Base-by-base conservation (phyloP, 2,888 invertebrate genomes). In the Syritta pipiens region DNA sequence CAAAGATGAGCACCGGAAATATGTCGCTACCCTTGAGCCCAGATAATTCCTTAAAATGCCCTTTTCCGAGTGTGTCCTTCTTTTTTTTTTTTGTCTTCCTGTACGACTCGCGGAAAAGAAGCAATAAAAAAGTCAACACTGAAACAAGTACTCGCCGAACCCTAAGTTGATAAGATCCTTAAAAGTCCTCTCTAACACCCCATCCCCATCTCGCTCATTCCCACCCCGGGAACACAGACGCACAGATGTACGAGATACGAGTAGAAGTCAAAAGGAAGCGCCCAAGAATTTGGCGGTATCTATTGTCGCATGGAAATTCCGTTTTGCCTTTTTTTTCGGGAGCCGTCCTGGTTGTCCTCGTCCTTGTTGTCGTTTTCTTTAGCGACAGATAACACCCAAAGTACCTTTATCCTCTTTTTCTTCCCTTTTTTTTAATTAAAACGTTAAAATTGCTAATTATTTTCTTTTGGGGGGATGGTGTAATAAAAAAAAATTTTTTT, bases 391-490 rank as follows among this genome's bases (percentile, higher is more conserved):
- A 79, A 79, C 63, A 67, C 30, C 24, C 28, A 68, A 67, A 79
- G 79, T 79, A 79, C 48, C 79, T 79, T 82, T 81, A 82, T 83
- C 75, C 75, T 69, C 62, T 74, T 67, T 48, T 59, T 71, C 79
- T 79, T 51, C 76, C n/a, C n/a, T 37, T 65, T 74, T 79, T 84
- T 84, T 85, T 85, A 85, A 85, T 85, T 85, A 85, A 85, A 84
- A 84, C 83, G 83, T 84, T 84, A 83, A 84, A 84, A 84, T 84
- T 82, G 84, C 83, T 85, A 85, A 85, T 85, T 85, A 85, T 84
- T 84, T 85, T 83, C 83, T 82, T 81, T 67, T 53, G n/a, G n/a
- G n/a, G 26, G 17, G 57, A 74, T n/a, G n/a, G 67, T 79, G 51
- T 74, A 79, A 79, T 79, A 74, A 79, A 79, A 79, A 46, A 53